Evolutionary conservation across 2,888 invertebrate species (phyloP).

Genomic region (Campoplex nolae): DNA sequence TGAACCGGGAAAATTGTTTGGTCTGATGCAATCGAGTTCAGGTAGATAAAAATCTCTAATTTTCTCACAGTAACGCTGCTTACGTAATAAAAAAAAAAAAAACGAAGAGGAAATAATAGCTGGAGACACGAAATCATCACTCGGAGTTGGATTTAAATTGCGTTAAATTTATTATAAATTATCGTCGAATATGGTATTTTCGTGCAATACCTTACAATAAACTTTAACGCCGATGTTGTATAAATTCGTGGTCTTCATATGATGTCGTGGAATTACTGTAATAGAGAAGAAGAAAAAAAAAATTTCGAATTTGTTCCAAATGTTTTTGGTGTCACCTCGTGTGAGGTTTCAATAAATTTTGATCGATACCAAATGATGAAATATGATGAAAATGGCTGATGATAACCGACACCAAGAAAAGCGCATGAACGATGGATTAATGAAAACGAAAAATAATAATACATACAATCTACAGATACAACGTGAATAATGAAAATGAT

Average conservation of each 20-base stretch:
- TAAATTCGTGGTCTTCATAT: slow-evolving; percentile 77
- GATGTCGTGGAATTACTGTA: slow-evolving; percentile 79
- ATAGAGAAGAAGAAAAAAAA: slow-evolving; percentile 73
- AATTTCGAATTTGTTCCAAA: slow-evolving; percentile 54
- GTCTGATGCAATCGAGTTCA: slow-evolving; percentile 47
- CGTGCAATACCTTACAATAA: slow-evolving; percentile 78
- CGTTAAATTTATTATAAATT: slow-evolving; percentile 79
- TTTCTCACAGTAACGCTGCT: slow-evolving; percentile 16
- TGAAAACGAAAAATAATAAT: slow-evolving; percentile 25
- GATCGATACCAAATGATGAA: slow-evolving; percentile 42
- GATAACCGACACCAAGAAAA: slow-evolving; percentile 55
- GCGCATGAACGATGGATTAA: slow-evolving; percentile 30
- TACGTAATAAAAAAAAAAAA: slow-evolving; percentile 26
- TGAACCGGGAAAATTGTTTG: slow-evolving; percentile 23
- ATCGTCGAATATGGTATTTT: slow-evolving; percentile 64
- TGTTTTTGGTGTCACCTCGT: slow-evolving; percentile 38
- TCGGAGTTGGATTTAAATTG: slow-evolving; percentile 68
- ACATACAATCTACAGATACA: slow-evolving; percentile 46
- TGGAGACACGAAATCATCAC: slow-evolving; percentile 34
- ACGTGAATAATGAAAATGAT: slow-evolving; percentile 24
- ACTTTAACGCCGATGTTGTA: slow-evolving; percentile 77
- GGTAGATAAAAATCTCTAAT: slow-evolving; percentile 29
- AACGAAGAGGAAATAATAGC: slow-evolving; percentile 23
- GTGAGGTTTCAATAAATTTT: slow-evolving; percentile 31
- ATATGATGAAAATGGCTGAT: slow-evolving; percentile 41